Evolutionary conservation across 2,113 vertebrate species (phyloP).

Genomic region (Upupa epops): DNA sequence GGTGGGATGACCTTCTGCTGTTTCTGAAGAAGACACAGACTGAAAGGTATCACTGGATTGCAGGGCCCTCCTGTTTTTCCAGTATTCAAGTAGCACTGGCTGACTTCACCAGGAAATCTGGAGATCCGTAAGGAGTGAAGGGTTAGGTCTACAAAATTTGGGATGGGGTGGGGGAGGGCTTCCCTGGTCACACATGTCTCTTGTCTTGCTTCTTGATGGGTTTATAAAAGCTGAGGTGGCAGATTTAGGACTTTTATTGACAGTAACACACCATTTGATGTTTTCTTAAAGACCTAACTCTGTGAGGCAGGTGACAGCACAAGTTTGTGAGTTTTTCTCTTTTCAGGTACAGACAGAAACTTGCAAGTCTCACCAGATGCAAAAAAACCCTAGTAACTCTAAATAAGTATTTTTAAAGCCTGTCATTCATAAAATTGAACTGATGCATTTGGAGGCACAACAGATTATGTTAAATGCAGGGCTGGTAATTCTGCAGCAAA

Average conservation of each 20-base stretch:
- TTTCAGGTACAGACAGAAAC: neutral
- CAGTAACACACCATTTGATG: neutral
- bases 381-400: neutral
- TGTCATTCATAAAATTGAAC: neutral
- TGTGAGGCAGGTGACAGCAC: neutral
- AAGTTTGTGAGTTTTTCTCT: neutral
- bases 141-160: rapidly evolving
- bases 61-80: neutral
- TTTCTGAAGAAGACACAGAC: neutral
- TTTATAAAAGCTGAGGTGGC: neutral
- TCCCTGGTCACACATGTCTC: neutral
- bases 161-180: neutral
- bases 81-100: neutral
- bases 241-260: conserved; percentile 22
- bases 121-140: neutral
- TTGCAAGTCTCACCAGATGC: neutral
- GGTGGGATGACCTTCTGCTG: neutral
- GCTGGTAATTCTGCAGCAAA: neutral
- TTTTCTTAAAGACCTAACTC: conserved; percentile 9
- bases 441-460: neutral
- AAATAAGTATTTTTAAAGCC: neutral
- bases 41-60: neutral
- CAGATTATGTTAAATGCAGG: neutral
- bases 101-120: neutral
- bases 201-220: neutral